phyloP scores from a whole-genome alignment of 2,888 invertebrate species.

The Orthosia cruda region DNA sequence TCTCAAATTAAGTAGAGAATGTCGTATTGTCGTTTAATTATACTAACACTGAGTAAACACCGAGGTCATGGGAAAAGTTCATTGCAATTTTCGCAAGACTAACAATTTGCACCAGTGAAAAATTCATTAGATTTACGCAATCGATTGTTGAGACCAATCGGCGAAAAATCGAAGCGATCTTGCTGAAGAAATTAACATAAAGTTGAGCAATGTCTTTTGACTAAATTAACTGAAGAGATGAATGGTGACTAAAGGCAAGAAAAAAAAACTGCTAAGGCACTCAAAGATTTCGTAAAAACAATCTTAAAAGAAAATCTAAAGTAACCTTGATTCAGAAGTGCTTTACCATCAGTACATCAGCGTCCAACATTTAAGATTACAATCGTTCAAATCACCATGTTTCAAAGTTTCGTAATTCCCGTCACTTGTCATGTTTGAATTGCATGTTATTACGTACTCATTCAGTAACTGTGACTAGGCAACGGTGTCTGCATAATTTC shows the following conservation, averaged over 20 bases:
- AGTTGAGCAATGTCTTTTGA: conserved; percentile 50
- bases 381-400: conserved; percentile 47
- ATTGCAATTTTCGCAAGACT: conserved; percentile 65
- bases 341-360: conserved; percentile 36
- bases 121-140: conserved; percentile 63
- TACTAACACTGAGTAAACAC: conserved; percentile 20
- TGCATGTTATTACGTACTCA: conserved; percentile 63
- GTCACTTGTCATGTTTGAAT: conserved; percentile 52
- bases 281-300: conserved; percentile 21
- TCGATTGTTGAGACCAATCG: conserved; percentile 62
- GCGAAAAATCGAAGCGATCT: conserved; percentile 53
- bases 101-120: conserved; percentile 48
- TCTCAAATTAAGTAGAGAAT: conserved; percentile 6
- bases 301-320: conserved; percentile 40
- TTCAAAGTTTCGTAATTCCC: conserved; percentile 52
- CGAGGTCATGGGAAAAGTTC: conserved; percentile 65
- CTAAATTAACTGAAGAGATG: conserved; percentile 22
- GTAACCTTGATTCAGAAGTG: conserved; percentile 20
- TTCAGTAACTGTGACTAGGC: conserved; percentile 35
- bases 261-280: neutral
- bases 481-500: conserved; percentile 64
- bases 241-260: neutral
- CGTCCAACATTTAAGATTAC: conserved; percentile 37
- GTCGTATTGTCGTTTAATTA: conserved; percentile 26
- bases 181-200: conserved; percentile 55